Evolutionary conservation across 1,140 invertebrate genomes (phyloP), one percentile per base, ranked within the genome.

Genomic region (Temnothorax longispinosus): DNA sequence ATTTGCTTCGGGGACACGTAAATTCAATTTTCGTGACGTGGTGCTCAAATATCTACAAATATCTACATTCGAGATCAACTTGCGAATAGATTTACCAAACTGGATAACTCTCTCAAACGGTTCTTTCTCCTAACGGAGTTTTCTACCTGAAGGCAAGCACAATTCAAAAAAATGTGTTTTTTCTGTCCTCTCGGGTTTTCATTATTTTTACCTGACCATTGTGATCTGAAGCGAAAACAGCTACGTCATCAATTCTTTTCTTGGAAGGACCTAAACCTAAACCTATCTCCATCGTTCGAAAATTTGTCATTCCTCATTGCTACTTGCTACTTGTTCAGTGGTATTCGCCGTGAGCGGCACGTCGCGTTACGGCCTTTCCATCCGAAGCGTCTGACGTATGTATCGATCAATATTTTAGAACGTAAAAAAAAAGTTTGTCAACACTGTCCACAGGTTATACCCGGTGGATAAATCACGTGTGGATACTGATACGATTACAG

Each of bases 391-490:
- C 18, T n/a, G n/a, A 35, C 0, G 21, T 69, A 50, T 13, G 10
- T 56, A 74, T 41, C 10, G 15, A 38, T 38, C 27, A 54, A 54
- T 56, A 58, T 74, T 74, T 56, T 56, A 38, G 2, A 74, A 13
- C 10, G 5, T 41, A 44, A n/a, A 75, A 27, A 58, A 60, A 52
- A 85, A 60, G 77, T 74, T 82, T 74, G 84, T 86, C 92, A 91
- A 52, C 71, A 86, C 87, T 85, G 89, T 87, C 95, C 95, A 18
- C 92, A 98, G 98, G 98, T 95, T 99, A 35, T 99, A 99, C 94
- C 99, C 99, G 38, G 99, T 99, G 11, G 99, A 99, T 94, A 98
- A 98, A 93, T 97, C 95, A 8, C 96, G 99, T 87, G 95, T 97
- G 18, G 99, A 99, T 94, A 98, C 96, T 47, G 96, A 96, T 0